These are phyloP conservation scores for Folsomia manolachei DNA, from an alignment of 2,888 invertebrate species.

Conservation along the genomic window DNA sequence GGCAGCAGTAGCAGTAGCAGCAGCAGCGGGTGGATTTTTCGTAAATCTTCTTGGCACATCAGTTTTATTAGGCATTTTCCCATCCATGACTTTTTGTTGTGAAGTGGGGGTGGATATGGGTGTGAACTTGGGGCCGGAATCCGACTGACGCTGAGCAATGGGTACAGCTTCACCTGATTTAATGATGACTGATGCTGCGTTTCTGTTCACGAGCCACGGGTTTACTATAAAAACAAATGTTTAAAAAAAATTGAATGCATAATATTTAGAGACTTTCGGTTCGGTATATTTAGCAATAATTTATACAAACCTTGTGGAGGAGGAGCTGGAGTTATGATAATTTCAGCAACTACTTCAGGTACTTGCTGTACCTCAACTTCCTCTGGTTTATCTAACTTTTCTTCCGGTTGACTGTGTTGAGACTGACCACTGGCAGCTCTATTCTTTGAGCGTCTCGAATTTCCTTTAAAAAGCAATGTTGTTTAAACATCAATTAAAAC, in stretches of 20 bases:
- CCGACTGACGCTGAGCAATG: not conserved
- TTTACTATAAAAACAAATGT: not conserved
- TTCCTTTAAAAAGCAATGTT: no score
- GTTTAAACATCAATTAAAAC: no score
- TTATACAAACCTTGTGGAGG: not conserved
- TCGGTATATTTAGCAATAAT: not conserved
- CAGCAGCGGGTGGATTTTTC: not conserved
- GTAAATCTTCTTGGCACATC: no score
- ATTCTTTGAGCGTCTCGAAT: no score
- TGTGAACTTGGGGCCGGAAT: not conserved
- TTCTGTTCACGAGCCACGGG: not conserved
- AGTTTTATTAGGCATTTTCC: not conserved
- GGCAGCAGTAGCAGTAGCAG: not conserved
- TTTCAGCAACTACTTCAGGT: not conserved
- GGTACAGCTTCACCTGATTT: not conserved
- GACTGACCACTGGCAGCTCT: no score
- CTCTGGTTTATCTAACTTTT: no score
- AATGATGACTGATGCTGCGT: not conserved
- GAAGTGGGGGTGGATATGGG: not conserved
- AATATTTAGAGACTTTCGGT: not conserved
- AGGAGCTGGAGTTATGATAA: not conserved
- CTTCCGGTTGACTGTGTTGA: no score
- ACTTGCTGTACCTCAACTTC: no score
- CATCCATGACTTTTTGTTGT: not conserved
- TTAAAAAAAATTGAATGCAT: no score